Conservation (phyloP, 2,888 invertebrate genomes). For the Tetramorium bicarinatum region DNA sequence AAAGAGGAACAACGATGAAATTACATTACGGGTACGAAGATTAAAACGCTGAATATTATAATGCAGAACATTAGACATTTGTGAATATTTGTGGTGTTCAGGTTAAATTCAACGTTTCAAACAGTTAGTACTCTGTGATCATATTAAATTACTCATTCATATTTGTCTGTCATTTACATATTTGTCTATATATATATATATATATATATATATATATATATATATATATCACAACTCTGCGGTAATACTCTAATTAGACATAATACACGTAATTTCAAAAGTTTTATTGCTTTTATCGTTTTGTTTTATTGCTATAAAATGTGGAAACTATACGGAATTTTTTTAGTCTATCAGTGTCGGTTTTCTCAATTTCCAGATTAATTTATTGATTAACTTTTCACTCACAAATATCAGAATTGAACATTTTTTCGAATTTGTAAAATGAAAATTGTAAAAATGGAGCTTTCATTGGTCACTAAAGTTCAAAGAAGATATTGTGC, state of each 20-base stretch:
- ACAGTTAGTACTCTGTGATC: constrained; percentile 25
- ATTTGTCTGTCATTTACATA: constrained; percentile 11
- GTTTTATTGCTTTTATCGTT: not conserved
- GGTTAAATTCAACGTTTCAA: constrained; percentile 22
- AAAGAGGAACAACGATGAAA: constrained; percentile 19
- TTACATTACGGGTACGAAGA: not conserved
- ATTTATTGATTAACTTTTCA: not conserved
- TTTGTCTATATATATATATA: not conserved
- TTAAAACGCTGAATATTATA: constrained; percentile 21
- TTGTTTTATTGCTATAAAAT: not conserved
- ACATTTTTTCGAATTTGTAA: not conserved
- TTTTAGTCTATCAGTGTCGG: not conserved
- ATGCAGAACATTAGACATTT: constrained; percentile 1
- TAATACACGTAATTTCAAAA: constrained; percentile 1
- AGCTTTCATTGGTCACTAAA: not conserved
- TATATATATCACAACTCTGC: not conserved
- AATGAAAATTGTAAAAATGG: not conserved
- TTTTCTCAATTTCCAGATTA: not conserved
- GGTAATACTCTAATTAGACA: constrained; percentile 18
- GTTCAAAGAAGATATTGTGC: not conserved
- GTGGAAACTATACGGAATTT: not conserved
- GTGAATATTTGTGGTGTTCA: not conserved
- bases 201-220: no score
- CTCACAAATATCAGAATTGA: not conserved
- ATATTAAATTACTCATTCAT: constrained; percentile 26